Base-by-base conservation (phyloP, 1,140 invertebrate species). In the Chelonus insularis region DNA sequence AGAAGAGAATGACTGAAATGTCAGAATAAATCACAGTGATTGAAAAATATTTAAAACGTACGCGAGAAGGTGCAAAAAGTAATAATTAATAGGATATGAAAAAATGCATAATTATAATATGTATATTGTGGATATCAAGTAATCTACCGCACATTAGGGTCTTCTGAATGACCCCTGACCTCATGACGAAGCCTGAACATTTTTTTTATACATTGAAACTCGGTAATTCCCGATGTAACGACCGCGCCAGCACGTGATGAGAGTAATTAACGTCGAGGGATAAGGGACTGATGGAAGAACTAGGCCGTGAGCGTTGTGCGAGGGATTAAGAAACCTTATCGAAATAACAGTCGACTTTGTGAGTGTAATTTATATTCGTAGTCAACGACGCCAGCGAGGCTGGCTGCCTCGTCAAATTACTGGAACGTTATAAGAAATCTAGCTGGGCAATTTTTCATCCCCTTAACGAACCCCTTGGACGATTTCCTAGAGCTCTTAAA, bases 301-400 rank as follows among this genome's bases (percentile, higher is more conserved):
- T 78, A 76, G 76, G 72, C 61, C 76, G 70, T 72, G 68, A 70
- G 63, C 68, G 69, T 72, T 75, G 66, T 66, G 67, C 64, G 67
- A 68, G 62, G 69, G 72, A 78, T 77, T 77, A 78, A 77, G 76
- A 78, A 77, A 69, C 74, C 74, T 60, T 73, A 75, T 63, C 64
- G 68, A 47, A 68, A 65, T 72, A 62, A 58, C n/a, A 50, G 37
- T 56, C 67, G 65, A 68, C 61, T 60, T 60, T 67, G 66, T 68
- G 66, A 65, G 58, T 68, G 67, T 75, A 72, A 77, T 75, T 78
- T 72, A 67, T 69, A 75, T 72, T 69, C 67, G 63, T 63, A 58
- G 62, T 18, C 20, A 48, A 48, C 7, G 16, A n/a, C n/a, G 11
- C 43, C 41, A 8, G 54, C 39, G 37, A 43, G 14, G 18, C 41